Evolutionary conservation across 2,113 vertebrate genomes (phyloP), one percentile per base, ranked within the genome.

Genomic region (Caretta caretta): DNA sequence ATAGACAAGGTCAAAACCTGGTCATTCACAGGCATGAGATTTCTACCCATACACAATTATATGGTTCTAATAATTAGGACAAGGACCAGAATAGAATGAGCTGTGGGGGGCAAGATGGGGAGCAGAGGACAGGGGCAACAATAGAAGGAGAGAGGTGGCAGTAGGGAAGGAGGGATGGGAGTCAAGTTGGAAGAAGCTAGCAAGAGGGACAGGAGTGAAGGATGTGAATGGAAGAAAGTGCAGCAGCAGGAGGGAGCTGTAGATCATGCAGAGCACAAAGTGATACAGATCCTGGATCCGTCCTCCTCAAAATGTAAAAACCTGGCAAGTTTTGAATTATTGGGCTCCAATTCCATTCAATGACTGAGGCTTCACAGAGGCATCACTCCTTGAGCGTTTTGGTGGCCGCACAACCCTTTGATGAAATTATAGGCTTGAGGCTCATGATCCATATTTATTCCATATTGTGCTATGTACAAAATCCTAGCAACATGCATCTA

Each of bases 271-370:
- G 62, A 35, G 62, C 62, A 65, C 29, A 65, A 65, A 35, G 62
- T n/a, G 62, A 65, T 65, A 35, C 14, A 65, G 14, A 16, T 65
- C 62, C 14, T 65, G 31, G 31, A 65, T 65, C 62, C 65, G 38
- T 46, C 84, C 56, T 10, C 1, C 2, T 93, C 96, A 96, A 54
- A 95, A 96, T 96, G 91, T 94, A 96, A 87, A 95, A 0, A 25
- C 51, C 90, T 96, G 93, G 83, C 62, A 87, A 0, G 0, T 82
- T 90, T 89, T 97, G 49, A 62, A 62, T 56, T 94, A 86, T 87
- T 79, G 35, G 81, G 90, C 83, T 96, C 90, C 1, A 20, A 90
- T 51, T 92, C 75, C 10, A 49, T 56, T 56, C 16, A 35, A 51
- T 22, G 48, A 25, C 88, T 96, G 80, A 90, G 50, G 51, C 51